These are phyloP conservation scores for Ceuthmochares aereus DNA, from an alignment of 2,113 vertebrate species.

Conservation along the genomic window DNA sequence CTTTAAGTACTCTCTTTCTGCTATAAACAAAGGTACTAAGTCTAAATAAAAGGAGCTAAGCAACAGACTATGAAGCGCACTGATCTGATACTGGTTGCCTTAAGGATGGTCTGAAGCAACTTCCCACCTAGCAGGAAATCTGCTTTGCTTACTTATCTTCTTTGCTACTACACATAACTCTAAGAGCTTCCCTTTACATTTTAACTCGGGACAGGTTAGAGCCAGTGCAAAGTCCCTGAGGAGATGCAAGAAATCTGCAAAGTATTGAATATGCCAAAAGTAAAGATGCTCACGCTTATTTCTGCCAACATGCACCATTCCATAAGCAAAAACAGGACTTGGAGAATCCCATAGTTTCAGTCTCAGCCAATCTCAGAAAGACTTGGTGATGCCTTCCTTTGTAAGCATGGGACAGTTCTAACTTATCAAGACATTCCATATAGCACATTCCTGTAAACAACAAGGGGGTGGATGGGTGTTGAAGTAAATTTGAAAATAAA, in stretches of 20 bases:
- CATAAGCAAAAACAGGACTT: neutral
- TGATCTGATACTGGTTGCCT: neutral
- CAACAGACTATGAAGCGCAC: neutral
- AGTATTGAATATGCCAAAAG: neutral
- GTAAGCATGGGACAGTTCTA: neutral
- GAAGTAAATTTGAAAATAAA: neutral
- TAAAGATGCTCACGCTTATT: neutral
- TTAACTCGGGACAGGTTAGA: neutral
- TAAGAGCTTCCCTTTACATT: neutral
- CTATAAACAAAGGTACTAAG: neutral
- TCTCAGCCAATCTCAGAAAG: neutral
- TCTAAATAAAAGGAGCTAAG: neutral
- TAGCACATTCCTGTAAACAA: neutral
- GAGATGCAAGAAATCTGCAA: neutral
- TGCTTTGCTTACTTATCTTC: neutral
- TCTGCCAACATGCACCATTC: neutral
- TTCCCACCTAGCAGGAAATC: neutral
- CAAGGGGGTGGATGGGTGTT: too few relatives aligned
- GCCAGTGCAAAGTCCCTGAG: neutral
- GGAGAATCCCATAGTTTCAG: neutral
- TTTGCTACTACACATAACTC: neutral
- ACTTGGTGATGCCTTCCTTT: neutral
- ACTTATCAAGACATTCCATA: neutral
- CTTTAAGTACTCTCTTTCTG: neutral
- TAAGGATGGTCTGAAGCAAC: neutral